Evolutionary conservation across 1,140 invertebrate genomes (phyloP).

Genomic region (Nasonia giraulti): DNA sequence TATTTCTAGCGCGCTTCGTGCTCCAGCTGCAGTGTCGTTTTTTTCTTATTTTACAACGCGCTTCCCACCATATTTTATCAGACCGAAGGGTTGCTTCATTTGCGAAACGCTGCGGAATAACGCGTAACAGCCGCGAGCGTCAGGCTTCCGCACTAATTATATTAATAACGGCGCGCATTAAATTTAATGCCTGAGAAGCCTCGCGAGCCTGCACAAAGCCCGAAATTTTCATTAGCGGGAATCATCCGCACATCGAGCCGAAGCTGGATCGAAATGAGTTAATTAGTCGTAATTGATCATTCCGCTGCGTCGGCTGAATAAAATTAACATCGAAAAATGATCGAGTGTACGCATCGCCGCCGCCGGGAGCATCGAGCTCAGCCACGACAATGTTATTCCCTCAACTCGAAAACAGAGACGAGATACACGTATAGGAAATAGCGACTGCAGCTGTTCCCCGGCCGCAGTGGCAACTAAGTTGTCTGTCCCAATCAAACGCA

Average conservation of each 20-base stretch:
- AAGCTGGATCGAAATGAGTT: not conserved
- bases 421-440: too few species aligned
- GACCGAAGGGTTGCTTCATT: not conserved
- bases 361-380: too few species aligned
- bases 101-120: not conserved
- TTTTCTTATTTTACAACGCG: not conserved
- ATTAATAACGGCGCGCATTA: not conserved
- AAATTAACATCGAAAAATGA: too few species aligned
- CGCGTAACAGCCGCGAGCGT: not conserved
- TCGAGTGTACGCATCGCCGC: too few species aligned
- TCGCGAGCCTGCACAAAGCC: not conserved
- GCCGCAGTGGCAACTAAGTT: not conserved
- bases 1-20: not conserved
- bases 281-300: not conserved
- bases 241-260: not conserved
- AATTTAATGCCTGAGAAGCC: too few species aligned
- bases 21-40: not conserved
- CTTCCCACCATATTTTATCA: too few species aligned
- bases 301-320: too few species aligned
- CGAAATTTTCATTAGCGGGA: not conserved
- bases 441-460: not conserved
- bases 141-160: not conserved
- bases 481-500: not conserved
- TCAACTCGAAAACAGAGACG: not conserved
- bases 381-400: too few species aligned